Conservation (phyloP, 2,797 vertebrate genomes). For the Eutrigla gurnardus region DNA sequence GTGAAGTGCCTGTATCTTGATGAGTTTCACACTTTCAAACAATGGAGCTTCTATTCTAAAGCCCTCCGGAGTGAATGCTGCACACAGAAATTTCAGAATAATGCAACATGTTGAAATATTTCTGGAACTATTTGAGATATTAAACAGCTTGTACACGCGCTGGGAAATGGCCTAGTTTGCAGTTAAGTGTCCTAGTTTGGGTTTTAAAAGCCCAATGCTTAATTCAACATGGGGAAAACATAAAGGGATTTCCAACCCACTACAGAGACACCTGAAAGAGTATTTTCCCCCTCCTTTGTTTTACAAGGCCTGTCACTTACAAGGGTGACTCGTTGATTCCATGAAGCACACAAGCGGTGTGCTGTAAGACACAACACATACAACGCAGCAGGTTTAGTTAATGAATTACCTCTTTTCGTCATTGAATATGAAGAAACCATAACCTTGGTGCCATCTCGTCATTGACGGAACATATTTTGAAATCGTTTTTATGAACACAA, state of each 20-base stretch:
- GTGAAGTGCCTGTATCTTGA: conserved; percentile 44
- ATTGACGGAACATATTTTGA: too few species aligned
- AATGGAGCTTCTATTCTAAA: conserved; percentile 42
- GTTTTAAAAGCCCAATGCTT: conserved; percentile 44
- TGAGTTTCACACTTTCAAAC: conserved; percentile 32
- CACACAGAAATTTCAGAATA: conserved; percentile 39
- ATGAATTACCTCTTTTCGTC: too few species aligned
- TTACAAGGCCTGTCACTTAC: not conserved
- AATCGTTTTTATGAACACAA: too few species aligned
- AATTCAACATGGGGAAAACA: conserved; percentile 44
- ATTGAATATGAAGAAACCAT: too few species aligned
- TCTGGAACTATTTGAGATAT: conserved; percentile 56
- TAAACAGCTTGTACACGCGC: conserved; percentile 25
- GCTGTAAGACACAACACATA: not conserved
- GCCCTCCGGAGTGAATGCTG: conserved; percentile 29
- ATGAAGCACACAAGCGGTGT: not conserved
- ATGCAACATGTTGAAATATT: conserved; percentile 58
- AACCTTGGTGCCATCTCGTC: too few species aligned
- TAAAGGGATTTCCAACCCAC: conserved; percentile 30
- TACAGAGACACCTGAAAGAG: conserved; percentile 16
- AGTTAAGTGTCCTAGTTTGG: conserved; percentile 61
- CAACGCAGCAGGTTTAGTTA: too few species aligned
- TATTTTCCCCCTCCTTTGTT: not conserved
- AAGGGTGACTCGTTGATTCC: conserved; percentile 18
- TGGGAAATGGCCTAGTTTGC: conserved; percentile 59